Conservation (phyloP, 2,797 vertebrate genomes). For the Toxotes lorentzi region DNA sequence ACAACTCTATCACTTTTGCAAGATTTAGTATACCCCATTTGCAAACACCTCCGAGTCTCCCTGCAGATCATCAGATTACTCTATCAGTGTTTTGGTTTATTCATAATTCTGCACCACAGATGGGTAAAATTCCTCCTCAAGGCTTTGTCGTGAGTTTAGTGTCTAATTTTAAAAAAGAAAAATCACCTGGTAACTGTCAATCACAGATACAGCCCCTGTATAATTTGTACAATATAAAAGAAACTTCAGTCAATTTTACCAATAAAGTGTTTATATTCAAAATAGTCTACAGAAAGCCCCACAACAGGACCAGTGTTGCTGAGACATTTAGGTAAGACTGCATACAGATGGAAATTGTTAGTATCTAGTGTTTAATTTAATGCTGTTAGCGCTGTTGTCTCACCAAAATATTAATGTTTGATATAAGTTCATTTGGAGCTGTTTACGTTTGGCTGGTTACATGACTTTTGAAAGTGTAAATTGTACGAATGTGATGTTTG, state of each 20-base stretch:
- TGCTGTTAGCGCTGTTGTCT: neutral
- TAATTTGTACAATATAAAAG: neutral
- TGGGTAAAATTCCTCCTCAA: conserved; percentile 8
- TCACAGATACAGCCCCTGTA: neutral
- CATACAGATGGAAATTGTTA: too few relatives aligned
- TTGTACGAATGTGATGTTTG: neutral
- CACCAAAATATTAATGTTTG: neutral
- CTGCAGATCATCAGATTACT: conserved; percentile 37
- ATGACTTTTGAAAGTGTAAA: neutral
- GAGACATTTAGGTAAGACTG: neutral
- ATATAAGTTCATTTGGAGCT: neutral
- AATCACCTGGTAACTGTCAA: neutral
- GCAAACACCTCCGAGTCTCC: conserved; percentile 18
- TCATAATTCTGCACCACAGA: conserved; percentile 24
- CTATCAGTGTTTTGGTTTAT: conserved; percentile 31
- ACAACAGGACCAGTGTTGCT: neutral
- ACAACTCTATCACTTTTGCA: conserved; percentile 23
- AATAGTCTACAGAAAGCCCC: neutral
- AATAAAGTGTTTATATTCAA: neutral
- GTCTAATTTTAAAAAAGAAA: neutral
- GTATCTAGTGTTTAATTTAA: neutral
- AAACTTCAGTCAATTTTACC: neutral
- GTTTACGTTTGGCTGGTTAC: neutral
- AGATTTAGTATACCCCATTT: conserved; percentile 30
- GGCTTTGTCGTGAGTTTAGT: neutral